Evolutionary conservation across 2,797 vertebrate species (phyloP), one percentile per base, ranked within the genome.

Genomic region (Sebastes nivosus): DNA sequence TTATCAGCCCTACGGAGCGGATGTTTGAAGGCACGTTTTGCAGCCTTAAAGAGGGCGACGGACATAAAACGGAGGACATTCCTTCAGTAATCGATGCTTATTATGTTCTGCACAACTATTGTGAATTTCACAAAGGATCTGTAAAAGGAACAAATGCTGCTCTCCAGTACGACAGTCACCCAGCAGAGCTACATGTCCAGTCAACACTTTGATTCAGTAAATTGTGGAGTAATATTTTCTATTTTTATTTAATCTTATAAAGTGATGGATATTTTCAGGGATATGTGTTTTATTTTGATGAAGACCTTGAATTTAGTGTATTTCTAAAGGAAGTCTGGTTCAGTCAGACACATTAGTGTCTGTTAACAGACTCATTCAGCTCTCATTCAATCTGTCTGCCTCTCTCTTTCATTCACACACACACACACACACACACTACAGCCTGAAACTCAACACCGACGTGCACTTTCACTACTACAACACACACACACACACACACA

Each of bases 341-440:
- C 66, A 38, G 61, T 75, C 73, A 46, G 79, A 87, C 61, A 59
- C 81, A 84, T 88, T 83, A 86, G 75, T 6, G 72, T 87, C 83
- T 76, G 87, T 87, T 90, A 84, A 36, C 84, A 11, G n/a, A 70
- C 67, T 73, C 88, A 58, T 85, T 86, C 77, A 72, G 72, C 69
- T 72, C 86, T 90, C 86, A 89, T 88, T 91, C 81, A 72, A 86
- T 90, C 88, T 84, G 80, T 89, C 87, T 85, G 80, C 82, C 16
- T 69, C 80, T 18, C 65, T 12, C 27, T 73, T 83, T 77, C 81
- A 79, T 82, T 79, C 79, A 76, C 77, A 65, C 64, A 83, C 75
- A 75, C 77, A 5, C 50, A 52, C 46, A 20, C 46, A 20, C 46
- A 50, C 46, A 18, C 6, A 16, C 14, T 3, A 42, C 38, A 42